Conservation (phyloP, 2,797 vertebrate species). For the Urosaurus nigricauda region DNA sequence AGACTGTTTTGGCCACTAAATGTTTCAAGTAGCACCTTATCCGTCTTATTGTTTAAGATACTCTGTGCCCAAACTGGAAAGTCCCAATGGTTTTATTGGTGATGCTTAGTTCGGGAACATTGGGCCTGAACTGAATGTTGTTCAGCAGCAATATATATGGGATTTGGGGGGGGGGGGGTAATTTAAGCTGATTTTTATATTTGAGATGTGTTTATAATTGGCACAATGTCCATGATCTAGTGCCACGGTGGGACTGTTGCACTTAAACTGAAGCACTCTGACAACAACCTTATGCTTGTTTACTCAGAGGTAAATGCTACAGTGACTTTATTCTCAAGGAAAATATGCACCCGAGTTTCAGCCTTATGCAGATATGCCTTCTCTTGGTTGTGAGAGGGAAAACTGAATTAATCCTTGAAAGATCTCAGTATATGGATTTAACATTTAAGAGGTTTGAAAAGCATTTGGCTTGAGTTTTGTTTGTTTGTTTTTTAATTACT, state of each 20-base stretch:
- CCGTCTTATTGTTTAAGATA: not conserved
- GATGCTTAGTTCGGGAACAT: not conserved
- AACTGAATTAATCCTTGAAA: not conserved
- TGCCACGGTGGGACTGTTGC: not conserved
- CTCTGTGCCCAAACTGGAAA: constrained; percentile 3
- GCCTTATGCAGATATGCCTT: not conserved
- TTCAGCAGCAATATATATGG: not conserved
- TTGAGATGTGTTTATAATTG: not conserved
- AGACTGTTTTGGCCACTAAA: not conserved
- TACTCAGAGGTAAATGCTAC: not conserved
- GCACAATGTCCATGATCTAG: not conserved
- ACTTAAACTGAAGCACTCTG: not conserved
- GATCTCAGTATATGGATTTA: not conserved
- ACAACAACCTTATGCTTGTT: not conserved
- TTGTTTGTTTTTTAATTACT: not conserved
- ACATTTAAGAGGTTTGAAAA: not conserved
- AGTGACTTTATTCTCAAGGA: not conserved
- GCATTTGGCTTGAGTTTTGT: not conserved
- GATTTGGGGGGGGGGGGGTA: not conserved
- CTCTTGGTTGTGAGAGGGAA: not conserved
- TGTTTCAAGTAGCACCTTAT: constrained; percentile 10
- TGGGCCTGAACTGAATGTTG: not conserved
- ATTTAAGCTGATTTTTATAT: not conserved
- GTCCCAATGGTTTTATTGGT: not conserved
- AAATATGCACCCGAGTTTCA: not conserved